These are phyloP conservation scores for Sebastes hopkinsi DNA, from an alignment of 2,797 vertebrate genomes.

Conservation along the genomic window DNA sequence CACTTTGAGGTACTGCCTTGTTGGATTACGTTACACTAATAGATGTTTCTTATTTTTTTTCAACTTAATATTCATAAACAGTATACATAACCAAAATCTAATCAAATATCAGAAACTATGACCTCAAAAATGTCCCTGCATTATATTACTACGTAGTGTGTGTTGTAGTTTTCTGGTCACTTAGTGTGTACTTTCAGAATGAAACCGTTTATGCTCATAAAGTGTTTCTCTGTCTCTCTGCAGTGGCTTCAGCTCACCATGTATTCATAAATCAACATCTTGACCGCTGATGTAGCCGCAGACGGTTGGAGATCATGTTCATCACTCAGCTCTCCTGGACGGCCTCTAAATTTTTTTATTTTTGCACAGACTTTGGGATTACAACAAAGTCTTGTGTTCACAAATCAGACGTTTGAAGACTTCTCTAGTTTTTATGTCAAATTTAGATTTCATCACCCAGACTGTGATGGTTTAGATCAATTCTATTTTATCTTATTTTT, in stretches of 20 bases:
- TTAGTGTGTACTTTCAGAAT: background rate
- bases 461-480: background rate
- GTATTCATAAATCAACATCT: slow-evolving; percentile 74
- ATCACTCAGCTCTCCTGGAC: background rate
- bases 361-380: slow-evolving; percentile 6
- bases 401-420: background rate
- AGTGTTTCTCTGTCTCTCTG: background rate
- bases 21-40: background rate
- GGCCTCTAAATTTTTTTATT: background rate
- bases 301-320: background rate
- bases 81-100: background rate
- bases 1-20: background rate
- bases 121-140: background rate
- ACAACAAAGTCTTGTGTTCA: background rate
- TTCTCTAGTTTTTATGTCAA: background rate
- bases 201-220: background rate
- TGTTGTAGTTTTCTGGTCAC: background rate
- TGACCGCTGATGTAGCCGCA: background rate
- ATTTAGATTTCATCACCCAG: background rate
- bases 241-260: slow-evolving; percentile 87
- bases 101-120: background rate
- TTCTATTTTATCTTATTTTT: background rate
- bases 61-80: background rate
- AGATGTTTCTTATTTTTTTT: background rate
- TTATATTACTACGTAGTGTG: background rate